Evolutionary conservation across 2,888 invertebrate species (phyloP).

Genomic region (Eupithecia exiguata): DNA sequence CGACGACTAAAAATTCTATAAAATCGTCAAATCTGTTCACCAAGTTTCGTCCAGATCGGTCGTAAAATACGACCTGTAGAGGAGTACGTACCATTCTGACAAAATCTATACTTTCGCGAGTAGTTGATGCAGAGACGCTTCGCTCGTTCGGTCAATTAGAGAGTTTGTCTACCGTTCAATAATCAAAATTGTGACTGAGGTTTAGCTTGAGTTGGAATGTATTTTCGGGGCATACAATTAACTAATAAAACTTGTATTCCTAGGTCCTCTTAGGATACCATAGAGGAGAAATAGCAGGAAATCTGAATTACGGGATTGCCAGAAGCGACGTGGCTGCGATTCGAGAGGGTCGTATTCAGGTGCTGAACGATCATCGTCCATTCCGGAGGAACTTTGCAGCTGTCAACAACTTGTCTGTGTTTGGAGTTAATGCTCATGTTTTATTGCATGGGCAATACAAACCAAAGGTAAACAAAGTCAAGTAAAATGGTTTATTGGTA

Average conservation of each 20-base stretch:
- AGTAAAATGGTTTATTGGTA: too few species aligned
- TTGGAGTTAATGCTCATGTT: constrained; percentile 62
- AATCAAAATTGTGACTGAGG: too few species aligned
- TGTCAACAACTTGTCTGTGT: constrained; percentile 61
- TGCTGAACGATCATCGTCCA: constrained; percentile 83
- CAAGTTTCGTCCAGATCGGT: too few species aligned
- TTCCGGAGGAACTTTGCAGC: constrained; percentile 80
- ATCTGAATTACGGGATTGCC: constrained; percentile 86
- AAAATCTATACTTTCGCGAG: too few species aligned
- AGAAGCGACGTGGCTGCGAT: constrained; percentile 74
- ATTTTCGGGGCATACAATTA: background rate
- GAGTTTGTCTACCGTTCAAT: background rate
- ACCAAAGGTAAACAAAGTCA: constrained; percentile 64
- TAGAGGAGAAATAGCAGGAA: constrained; percentile 86
- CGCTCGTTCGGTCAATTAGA: too few species aligned
- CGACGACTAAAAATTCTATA: too few species aligned
- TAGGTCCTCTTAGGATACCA: constrained; percentile 85
- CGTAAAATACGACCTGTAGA: too few species aligned
- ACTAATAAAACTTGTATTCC: constrained; percentile 4
- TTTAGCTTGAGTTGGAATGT: background rate
- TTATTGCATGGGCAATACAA: constrained; percentile 59
- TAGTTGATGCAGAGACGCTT: too few species aligned
- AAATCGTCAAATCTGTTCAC: too few species aligned
- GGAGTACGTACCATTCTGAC: too few species aligned
- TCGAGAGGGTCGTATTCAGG: constrained; percentile 76